Evolutionary conservation across 2,888 invertebrate genomes (phyloP).

Genomic region (Emmelina monodactyla): DNA sequence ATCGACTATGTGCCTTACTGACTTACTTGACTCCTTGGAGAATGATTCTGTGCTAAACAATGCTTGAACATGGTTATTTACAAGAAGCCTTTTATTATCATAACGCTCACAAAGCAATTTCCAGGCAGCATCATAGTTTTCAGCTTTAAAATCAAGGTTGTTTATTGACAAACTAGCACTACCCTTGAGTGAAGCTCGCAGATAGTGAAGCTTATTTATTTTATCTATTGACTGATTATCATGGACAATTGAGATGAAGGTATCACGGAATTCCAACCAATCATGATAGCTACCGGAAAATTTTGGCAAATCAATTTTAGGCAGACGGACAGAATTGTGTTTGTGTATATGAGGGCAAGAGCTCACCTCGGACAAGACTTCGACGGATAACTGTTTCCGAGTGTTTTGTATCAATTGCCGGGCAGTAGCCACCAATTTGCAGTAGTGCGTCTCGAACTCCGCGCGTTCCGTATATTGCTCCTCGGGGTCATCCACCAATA

Average conservation of each 20-base stretch:
- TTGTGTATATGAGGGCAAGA: constrained; percentile 4
- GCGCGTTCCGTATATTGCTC: constrained; percentile 9
- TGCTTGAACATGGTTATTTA: constrained; percentile 17
- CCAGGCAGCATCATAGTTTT: constrained; percentile 12
- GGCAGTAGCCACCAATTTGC: constrained; percentile 6
- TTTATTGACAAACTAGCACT: constrained; percentile 12
- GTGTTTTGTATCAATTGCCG: constrained; percentile 3
- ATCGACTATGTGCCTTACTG: constrained; percentile 10
- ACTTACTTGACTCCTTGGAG: constrained; percentile 11
- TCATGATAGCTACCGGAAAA: constrained; percentile 12
- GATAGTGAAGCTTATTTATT: constrained; percentile 12
- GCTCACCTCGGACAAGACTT: constrained; percentile 1
- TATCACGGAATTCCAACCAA: constrained; percentile 13
- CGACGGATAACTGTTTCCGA: constrained; percentile 1
- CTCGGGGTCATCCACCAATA: constrained; percentile 8
- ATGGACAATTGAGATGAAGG: constrained; percentile 10
- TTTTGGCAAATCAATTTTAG: constrained; percentile 13
- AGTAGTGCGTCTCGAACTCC: constrained; percentile 8
- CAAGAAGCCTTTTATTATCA: constrained; percentile 11
- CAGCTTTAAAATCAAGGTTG: constrained; percentile 10
- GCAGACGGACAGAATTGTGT: constrained; percentile 4
- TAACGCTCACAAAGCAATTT: constrained; percentile 12
- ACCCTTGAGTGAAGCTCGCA: constrained; percentile 12
- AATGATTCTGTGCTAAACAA: constrained; percentile 16
- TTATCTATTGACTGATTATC: constrained; percentile 7